Base-by-base conservation (phyloP, 1,140 invertebrate species). In the Lerema accius region DNA sequence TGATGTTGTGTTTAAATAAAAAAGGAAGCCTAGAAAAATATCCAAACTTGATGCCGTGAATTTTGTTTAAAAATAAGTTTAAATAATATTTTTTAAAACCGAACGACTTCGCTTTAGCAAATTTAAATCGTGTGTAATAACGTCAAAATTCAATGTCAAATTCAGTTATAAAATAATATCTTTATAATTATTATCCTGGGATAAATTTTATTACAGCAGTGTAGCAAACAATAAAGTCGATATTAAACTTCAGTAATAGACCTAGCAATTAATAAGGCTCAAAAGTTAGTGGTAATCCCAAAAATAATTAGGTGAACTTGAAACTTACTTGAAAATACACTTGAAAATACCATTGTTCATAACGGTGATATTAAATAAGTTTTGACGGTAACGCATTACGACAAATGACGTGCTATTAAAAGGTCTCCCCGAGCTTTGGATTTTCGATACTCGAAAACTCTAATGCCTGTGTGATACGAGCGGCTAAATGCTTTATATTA, bases 341-440 rank as follows among this genome's bases (percentile, higher is more conserved):
- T 48, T 48, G 28, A 23, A 59, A 46, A 48, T 59, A 48, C 32
- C 42, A 59, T 59, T 59, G 55, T 59, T 59, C 55, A 46, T 46
- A 58, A 45, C 35, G 55, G 11, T 45, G 15, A 48, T 45, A 58
- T 58, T 42, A 35, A 58, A 58, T 58, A 58, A 58, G 55, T 58
- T 58, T 58, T 10, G 42, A 58, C 51, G 46, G 28, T 35, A 35
- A 58, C 40, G 61, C 59, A 65, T 62, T 62, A 62, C 58, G 63
- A 65, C 63, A 65, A 65, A 69, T 69, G 53, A 28, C 23, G 14
- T 58, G 45, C 59, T 39, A 65, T 69, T 69, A 65, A 63, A 69
- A 69, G 59, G 40, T 58, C 28, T 10, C 28, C 19, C 26, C 40
- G 15, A 43, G 16, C 28, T 6, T 0, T 7, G 23, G 16, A 17